Evolutionary conservation across 1,140 invertebrate species (phyloP).

Genomic region (Drosophila sproati): DNA sequence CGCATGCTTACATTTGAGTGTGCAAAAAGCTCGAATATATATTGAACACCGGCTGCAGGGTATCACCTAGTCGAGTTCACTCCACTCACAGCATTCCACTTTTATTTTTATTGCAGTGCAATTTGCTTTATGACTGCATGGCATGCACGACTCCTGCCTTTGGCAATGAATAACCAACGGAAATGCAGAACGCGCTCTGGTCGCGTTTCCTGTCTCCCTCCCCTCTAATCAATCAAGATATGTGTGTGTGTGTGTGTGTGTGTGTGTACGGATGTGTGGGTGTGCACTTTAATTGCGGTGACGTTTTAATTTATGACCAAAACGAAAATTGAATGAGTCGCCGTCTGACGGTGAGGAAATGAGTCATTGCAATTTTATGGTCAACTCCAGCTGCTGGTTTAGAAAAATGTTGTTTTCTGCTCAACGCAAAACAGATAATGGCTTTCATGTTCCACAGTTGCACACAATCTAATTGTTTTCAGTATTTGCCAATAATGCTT

Average conservation of each 20-base stretch:
- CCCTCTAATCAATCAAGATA: constrained; percentile 38
- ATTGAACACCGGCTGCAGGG: too few species aligned
- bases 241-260: constrained; percentile 17
- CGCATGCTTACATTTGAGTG: too few species aligned
- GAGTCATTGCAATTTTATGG: constrained; percentile 3
- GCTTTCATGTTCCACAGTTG: background rate
- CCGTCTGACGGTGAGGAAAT: background rate
- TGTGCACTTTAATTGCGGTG: constrained; percentile 57
- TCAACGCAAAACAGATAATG: background rate
- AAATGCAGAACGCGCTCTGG: constrained; percentile 64
- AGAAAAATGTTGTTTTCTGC: background rate
- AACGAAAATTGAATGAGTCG: constrained; percentile 38
- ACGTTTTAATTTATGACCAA: constrained; percentile 71
- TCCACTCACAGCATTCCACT: too few species aligned
- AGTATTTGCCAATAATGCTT: background rate
- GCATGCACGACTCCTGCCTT: constrained; percentile 41
- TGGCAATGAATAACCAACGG: constrained; percentile 74
- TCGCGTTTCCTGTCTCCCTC: constrained; percentile 36
- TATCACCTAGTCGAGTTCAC: too few species aligned
- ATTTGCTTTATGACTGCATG: constrained; percentile 38
- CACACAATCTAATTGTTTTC: background rate
- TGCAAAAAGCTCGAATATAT: too few species aligned
- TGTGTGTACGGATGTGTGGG: constrained; percentile 1
- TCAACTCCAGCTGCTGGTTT: background rate
- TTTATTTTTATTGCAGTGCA: constrained; percentile 7